Evolutionary conservation across 1,140 invertebrate species (phyloP).

Genomic region (Agrilus planipennis): DNA sequence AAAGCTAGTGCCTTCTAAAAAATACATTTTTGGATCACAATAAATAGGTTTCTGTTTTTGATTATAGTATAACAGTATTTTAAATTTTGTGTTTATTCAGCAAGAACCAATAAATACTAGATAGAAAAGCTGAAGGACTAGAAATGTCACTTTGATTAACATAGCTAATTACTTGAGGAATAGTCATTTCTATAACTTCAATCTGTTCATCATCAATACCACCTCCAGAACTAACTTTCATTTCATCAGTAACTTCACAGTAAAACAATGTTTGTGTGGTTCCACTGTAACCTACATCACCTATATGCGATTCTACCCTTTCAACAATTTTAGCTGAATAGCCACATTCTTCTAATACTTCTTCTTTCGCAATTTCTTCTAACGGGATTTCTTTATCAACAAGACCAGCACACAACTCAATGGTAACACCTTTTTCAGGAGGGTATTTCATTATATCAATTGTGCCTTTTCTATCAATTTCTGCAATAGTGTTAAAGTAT

Average conservation of each 20-base stretch:
- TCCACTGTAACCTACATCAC: constrained; percentile 55
- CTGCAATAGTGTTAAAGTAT: constrained; percentile 48
- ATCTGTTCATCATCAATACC: constrained; percentile 85
- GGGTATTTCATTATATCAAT: constrained; percentile 68
- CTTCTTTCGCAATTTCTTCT: constrained; percentile 73
- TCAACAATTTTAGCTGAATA: constrained; percentile 73
- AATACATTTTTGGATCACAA: too few relatives aligned
- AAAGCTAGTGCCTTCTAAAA: too few relatives aligned
- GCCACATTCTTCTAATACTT: constrained; percentile 90
- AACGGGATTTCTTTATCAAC: constrained; percentile 74
- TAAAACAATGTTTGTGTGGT: constrained; percentile 75
- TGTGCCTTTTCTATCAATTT: constrained; percentile 35
- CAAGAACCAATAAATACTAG: constrained; percentile 78
- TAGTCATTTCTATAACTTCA: constrained; percentile 76
- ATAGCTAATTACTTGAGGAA: constrained; percentile 60
- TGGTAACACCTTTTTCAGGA: constrained; percentile 59
- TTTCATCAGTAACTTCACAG: constrained; percentile 85
- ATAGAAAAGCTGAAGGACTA: constrained; percentile 70
- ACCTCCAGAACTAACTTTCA: constrained; percentile 64
- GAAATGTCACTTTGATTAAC: constrained; percentile 50
- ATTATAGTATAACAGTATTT: too few relatives aligned
- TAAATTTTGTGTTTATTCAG: constrained; percentile 45
- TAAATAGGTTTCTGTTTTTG: too few relatives aligned
- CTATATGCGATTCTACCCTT: constrained; percentile 47
- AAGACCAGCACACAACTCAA: constrained; percentile 92